A percentile compares a stretch with the other conserved stretches of the same genome.
Evolutionary conservation across 2,113 vertebrate species (phyloP).

Genomic region (Prolemur simus): DNA sequence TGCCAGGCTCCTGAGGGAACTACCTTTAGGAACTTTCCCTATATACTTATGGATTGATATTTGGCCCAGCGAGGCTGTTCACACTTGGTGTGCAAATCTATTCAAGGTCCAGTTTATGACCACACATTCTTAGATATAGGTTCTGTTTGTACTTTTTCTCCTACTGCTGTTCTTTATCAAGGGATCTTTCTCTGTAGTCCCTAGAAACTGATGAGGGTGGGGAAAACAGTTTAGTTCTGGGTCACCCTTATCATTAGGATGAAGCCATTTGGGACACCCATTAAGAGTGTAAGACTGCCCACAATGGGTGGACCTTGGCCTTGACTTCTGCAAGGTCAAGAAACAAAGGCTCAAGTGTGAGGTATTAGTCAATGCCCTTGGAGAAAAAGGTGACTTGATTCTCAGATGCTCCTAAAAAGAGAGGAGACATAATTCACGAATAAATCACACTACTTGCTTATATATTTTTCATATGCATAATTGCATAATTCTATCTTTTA

Average conservation of each 20-base stretch:
- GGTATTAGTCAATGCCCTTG: background rate
- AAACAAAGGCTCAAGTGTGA: background rate
- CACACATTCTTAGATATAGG: background rate
- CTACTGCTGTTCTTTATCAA: background rate
- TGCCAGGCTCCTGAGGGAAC: background rate
- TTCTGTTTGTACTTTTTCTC: background rate
- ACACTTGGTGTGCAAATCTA: background rate
- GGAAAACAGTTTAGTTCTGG: background rate
- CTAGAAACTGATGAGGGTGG: background rate
- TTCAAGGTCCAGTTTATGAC: background rate
- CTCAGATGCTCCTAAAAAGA: background rate
- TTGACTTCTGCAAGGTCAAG: background rate
- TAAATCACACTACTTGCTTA: background rate
- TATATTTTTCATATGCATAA: background rate
- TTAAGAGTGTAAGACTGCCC: background rate
- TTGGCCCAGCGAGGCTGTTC: background rate
- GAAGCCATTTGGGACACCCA: background rate
- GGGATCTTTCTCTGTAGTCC: background rate
- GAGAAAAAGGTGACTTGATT: background rate
- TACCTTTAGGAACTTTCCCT: background rate
- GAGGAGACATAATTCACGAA: background rate
- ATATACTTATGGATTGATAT: background rate
- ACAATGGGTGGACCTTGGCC: background rate
- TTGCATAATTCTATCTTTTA: background rate
- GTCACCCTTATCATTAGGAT: background rate